Base-by-base conservation (phyloP, 2,113 vertebrate species). In the Istiophorus platypterus region DNA sequence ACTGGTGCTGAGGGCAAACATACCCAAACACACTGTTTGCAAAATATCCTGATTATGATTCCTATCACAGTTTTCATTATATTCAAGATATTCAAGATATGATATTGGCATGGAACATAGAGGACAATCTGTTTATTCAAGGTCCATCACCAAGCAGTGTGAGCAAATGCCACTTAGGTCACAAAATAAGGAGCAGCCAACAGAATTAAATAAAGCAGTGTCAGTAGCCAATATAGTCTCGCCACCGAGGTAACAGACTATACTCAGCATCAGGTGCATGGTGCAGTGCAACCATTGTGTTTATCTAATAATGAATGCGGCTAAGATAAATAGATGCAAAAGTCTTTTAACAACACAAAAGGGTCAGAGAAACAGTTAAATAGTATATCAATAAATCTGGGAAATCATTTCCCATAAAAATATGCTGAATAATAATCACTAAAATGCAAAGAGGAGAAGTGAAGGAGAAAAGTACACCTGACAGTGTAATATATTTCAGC, bases 391-490 rank as follows among this genome's bases (percentile, higher is more conserved):
- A 24, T 29, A 62, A 41, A 62, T 31, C 31, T 67, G 26, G 3
- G 34, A 59, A 24, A 65, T 51, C 5, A 29, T n/a, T 41, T 31
- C 47, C 34, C 7, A 39, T 5, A 57, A 15, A 45, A 51, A 39
- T 24, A 70, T 34, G 18, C 24, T 20, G 7, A 27, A n/a, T 58
- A 51, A 13, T 12, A 49, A 66, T 18, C 18, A 14, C 20, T n/a
- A 2, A 31, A 66, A 82, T 47, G 51, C 41, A 76, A 76, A 61
- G 27, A 51, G 41, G 41, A 41, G 39, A 76, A 37, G 20, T 62
- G 62, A 84, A 82, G 76, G 51, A 56, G 49, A 81, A 88, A 73
- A 76, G 72, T 56, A 26, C 31, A 62, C 52, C 26, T 68, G 73
- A 59, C 56, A 27, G 63, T 27, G 68, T 72, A 27, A 84, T 64